Conservation (phyloP, 2,888 invertebrate genomes). For the Lepidocyrtinus sp. region DNA sequence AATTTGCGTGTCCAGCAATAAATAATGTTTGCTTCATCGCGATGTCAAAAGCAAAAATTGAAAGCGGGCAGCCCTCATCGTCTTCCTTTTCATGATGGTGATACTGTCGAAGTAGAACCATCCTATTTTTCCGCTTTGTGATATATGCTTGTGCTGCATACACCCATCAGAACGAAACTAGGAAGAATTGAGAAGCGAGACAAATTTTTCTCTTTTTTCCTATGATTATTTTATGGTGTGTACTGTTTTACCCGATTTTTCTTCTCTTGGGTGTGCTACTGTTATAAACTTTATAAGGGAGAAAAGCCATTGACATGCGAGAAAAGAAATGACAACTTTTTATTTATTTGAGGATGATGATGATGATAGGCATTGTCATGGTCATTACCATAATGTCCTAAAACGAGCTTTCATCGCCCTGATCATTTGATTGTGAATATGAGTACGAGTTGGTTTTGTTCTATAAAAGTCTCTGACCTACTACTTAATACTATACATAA, state of each 20-base stretch:
- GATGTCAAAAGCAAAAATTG: conserved; percentile 47
- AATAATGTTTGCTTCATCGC: conserved; percentile 57
- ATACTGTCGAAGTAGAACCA: not conserved
- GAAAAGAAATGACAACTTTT: conserved; percentile 31
- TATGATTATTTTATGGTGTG: not conserved
- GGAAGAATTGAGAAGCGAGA: conserved; percentile 50
- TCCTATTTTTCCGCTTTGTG: no score
- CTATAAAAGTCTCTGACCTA: no score
- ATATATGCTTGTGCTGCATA: not conserved
- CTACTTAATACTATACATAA: no score
- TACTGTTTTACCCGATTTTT: conserved; percentile 19
- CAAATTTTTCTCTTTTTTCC: conserved; percentile 31
- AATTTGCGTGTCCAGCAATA: conserved; percentile 66
- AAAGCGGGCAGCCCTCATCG: not conserved
- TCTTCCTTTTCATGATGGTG: not conserved
- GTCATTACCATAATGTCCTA: conserved; percentile 23
- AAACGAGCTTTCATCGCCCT: conserved; percentile 34
- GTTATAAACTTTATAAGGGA: not conserved
- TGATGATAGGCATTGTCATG: conserved; percentile 18
- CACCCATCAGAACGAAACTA: not conserved
- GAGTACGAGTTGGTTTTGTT: no score
- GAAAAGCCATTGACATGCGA: not conserved
- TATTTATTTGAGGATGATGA: conserved; percentile 18
- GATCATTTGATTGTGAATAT: not conserved
- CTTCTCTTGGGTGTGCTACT: not conserved